Evolutionary conservation across 2,113 vertebrate genomes (phyloP), one percentile per base, ranked within the genome.

Genomic region (Heliornis fulica): DNA sequence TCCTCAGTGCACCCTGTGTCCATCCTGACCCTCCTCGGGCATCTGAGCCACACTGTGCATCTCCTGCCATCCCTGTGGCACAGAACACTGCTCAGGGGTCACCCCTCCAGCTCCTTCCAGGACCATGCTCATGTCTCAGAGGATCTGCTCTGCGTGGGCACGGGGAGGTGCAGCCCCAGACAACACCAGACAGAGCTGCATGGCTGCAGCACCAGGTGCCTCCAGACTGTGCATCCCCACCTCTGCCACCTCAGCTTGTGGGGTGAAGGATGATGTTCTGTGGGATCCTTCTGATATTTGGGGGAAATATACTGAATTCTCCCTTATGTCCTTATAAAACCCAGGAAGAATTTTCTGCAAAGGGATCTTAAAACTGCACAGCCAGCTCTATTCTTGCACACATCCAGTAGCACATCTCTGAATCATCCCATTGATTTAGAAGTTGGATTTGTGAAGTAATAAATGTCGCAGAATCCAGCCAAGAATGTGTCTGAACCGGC

Each of bases 401-500:
- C 11, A 2, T 9, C 31, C 9, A 9, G 43, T 4, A 3, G 22
- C 0, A 0, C 43, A 40, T 34, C 31, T 74, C 85, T 94, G 85
- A 94, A 59, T 93, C 79, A 78, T 21, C 53, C 66, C 79, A 64
- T 7, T 64, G 92, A 78, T 89, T 68, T 72, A 8, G n/a, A 40
- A 76, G 59, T 1, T 41, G 45, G 59, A 70, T 79, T 61, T 51
- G 36, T n/a, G 22, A 43, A 77, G 92, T 26, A 87, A 74, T 40
- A 83, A 72, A 82, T 6, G 64, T n/a, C 54, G 32, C 56, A 96
- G 92, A 88, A 95, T 38, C 76, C 86, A 93, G 92, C 92, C 95
- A 96, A 75, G 94, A 95, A 95, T 96, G 91, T 83, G 96, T 95
- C 94, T 95, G 88, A 83, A 86, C 93, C 83, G 93, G 94, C 94